A percentile compares a stretch with the other conserved stretches of the same genome.
Evolutionary conservation across 2,113 vertebrate genomes (phyloP).

Genomic region (Mohoua ochrocephala): DNA sequence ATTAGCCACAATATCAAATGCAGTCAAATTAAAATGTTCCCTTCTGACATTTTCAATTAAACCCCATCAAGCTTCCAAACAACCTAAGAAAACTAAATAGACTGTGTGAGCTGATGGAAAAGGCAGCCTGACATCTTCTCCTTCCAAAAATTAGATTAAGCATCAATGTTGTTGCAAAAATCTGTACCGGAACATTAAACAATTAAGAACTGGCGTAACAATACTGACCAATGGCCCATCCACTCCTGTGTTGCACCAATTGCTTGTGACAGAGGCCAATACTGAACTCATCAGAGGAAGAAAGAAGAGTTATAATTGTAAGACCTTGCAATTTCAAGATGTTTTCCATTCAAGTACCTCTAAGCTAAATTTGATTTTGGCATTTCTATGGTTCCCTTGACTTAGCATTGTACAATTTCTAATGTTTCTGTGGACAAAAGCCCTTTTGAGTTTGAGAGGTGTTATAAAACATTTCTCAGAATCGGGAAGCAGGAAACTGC

Average conservation of each 20-base stretch:
- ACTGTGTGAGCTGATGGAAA: constrained; percentile 32
- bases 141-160: constrained; percentile 56
- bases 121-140: constrained; percentile 34
- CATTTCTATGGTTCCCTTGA: background rate
- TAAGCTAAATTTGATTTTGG: background rate
- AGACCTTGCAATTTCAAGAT: background rate
- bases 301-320: background rate
- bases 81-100: constrained; percentile 57
- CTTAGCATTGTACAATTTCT: background rate
- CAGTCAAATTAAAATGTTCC: constrained; percentile 63
- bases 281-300: background rate
- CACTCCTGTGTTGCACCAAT: background rate
- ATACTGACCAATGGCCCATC: background rate
- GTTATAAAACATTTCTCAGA: background rate
- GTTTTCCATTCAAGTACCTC: background rate
- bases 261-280: background rate
- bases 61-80: constrained; percentile 55
- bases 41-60: constrained; percentile 66
- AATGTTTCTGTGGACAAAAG: background rate
- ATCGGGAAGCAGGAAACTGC: background rate
- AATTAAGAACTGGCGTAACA: constrained; percentile 4
- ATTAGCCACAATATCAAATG: constrained; percentile 58
- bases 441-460: background rate
- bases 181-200: constrained; percentile 29
- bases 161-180: constrained; percentile 10